Percentiles rank a stretch among this genome's conserved stretches.
Conservation (phyloP, 2,797 vertebrate species). For the Oryzias sinensis region DNA sequence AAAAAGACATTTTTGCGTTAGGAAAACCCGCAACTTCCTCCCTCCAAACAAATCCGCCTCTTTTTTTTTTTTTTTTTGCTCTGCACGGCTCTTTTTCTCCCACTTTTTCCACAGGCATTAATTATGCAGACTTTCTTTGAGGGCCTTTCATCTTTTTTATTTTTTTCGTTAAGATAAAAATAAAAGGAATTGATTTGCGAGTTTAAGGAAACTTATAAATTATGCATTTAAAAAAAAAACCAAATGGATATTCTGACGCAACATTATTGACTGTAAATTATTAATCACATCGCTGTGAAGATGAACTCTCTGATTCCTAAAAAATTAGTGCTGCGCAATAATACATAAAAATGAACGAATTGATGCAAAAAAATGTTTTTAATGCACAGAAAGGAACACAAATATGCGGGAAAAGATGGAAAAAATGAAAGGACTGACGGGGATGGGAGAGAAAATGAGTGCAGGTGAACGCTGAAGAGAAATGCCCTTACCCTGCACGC, state of each 20-base stretch:
- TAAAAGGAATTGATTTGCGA: constrained; percentile 44
- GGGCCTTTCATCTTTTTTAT: constrained; percentile 35
- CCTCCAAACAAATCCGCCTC: background rate
- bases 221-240: constrained; percentile 50
- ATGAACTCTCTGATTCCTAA: too few species aligned
- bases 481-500: constrained; percentile 90
- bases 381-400: too few species aligned
- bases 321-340: constrained; percentile 21
- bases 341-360: constrained; percentile 4
- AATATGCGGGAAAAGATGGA: too few species aligned
- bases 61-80: constrained; percentile 5
- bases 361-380: too few species aligned
- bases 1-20: background rate
- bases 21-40: constrained; percentile 9
- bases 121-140: constrained; percentile 27
- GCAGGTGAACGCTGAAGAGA: constrained; percentile 77
- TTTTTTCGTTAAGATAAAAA: constrained; percentile 14
- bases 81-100: background rate
- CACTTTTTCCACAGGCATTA: constrained; percentile 16
- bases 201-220: constrained; percentile 55
- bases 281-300: constrained; percentile 19
- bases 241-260: constrained; percentile 61
- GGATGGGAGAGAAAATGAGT: constrained; percentile 31
- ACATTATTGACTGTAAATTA: constrained; percentile 33
- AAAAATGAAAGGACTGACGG: too few species aligned